phyloP scores from a whole-genome alignment of 2,888 invertebrate species.

The Kuschelorhynchus macadamiae region DNA sequence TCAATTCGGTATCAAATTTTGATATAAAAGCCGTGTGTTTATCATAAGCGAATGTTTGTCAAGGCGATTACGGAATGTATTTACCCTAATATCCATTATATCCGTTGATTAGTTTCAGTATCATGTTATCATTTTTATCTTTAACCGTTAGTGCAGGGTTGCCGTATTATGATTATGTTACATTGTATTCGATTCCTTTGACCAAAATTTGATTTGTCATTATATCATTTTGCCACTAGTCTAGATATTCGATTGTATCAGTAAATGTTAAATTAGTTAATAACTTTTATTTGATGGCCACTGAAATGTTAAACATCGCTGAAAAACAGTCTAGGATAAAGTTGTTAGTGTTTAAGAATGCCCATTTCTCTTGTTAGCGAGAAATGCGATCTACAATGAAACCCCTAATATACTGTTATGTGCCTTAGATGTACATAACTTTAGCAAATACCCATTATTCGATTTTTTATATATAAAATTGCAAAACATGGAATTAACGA shows the following conservation, averaged over 20 bases:
- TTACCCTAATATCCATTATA: slow-evolving; percentile 37
- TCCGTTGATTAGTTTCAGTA: slow-evolving; percentile 38
- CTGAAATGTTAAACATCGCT: not conserved
- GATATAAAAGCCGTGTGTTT: slow-evolving; percentile 19
- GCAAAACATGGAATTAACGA: too few relatives aligned
- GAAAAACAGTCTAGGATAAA: too few relatives aligned
- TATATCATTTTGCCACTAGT: not conserved
- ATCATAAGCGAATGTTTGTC: slow-evolving; percentile 34
- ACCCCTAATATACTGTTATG: too few relatives aligned
- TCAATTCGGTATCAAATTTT: slow-evolving; percentile 3
- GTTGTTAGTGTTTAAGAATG: too few relatives aligned
- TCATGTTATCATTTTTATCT: slow-evolving; percentile 40
- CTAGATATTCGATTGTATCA: too few relatives aligned
- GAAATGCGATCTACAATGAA: too few relatives aligned
- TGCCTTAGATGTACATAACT: too few relatives aligned
- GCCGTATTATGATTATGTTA: not conserved
- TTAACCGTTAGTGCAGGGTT: slow-evolving; percentile 16
- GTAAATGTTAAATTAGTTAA: too few relatives aligned
- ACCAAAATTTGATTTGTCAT: not conserved
- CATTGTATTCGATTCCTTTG: not conserved
- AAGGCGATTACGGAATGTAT: slow-evolving; percentile 40
- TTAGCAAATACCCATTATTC: too few relatives aligned
- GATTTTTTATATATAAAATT: too few relatives aligned
- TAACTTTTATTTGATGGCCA: not conserved
- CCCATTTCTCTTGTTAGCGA: too few relatives aligned